Base-by-base conservation (phyloP, 2,797 vertebrate genomes). In the Pogonophryne albipinna region DNA sequence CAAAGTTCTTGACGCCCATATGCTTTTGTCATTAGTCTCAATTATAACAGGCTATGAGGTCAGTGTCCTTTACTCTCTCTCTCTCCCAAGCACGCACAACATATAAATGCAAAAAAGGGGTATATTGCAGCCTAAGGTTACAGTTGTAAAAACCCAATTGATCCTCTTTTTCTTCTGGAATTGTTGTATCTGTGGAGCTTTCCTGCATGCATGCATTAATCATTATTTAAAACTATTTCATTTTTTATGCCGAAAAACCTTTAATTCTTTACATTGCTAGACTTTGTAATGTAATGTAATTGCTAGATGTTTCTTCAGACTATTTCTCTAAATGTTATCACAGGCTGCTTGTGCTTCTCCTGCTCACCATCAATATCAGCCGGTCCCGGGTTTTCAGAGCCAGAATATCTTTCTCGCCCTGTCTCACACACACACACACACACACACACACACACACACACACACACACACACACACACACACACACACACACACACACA, bases 11-110 rank as follows among this genome's bases (percentile, higher is more conserved):
- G 78, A 79, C 75, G 79, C 72, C 82, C 94, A 94, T 92, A 76
- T 95, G 95, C 84, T 93, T 90, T 93, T 86, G 86, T 88, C 92
- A 89, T 95, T 91, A 93, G 86, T 88, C 66, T 89, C 81, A 83
- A 88, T 87, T 91, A 86, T 85, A 90, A 80, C 68, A 79, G 82
- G 79, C 74, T 62, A 82, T 88, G 91, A 92, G 90, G 87, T 93
- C 92, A 92, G 60, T 50, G 66, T 82, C 83, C 78, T 50, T 74
- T 20, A 68, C 53, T 60, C 55, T 53, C 52, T 23, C 55, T 23
- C 50, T 38, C 34, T 61, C 27, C 49, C 3, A 20, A 6, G 10
- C 41, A 53, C 44, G 58, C 56, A 41, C 14, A 15, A 47, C 45
- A 69, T 10, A 59, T 67, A 1, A 52, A 42, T 59, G 17, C 7